Conservation (phyloP, 2,888 invertebrate genomes). For the Agonopterix alstromeriana region DNA sequence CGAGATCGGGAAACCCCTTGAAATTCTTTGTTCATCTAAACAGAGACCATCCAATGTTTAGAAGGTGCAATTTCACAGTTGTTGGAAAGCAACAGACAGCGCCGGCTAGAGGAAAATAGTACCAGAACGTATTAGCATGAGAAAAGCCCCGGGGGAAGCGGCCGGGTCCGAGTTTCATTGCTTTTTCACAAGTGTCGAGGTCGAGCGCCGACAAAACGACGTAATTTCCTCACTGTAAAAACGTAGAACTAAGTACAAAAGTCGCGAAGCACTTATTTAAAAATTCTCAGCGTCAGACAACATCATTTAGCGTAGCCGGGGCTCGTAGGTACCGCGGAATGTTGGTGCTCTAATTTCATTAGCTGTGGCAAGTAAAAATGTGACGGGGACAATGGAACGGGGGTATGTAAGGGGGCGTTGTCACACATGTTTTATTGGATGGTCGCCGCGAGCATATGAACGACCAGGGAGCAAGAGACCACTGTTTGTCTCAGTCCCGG, state of each 20-base stretch:
- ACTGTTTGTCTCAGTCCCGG: conserved; percentile 45
- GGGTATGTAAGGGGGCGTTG: conserved; percentile 11
- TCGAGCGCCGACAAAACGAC: conserved; percentile 17
- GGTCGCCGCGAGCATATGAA: conserved; percentile 31
- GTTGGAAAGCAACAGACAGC: conserved; percentile 42
- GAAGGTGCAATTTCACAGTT: conserved; percentile 60
- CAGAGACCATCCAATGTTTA: conserved; percentile 32
- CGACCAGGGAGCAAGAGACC: conserved; percentile 28
- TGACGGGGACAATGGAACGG: not conserved
- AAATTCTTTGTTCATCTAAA: conserved; percentile 13
- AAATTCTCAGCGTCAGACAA: conserved; percentile 16
- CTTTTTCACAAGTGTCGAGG: conserved; percentile 25
- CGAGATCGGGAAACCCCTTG: not conserved
- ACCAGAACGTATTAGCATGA: conserved; percentile 13
- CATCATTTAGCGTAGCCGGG: no score
- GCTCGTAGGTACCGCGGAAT: not conserved
- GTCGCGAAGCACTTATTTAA: not conserved
- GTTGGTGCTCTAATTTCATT: conserved; percentile 45
- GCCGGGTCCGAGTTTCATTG: conserved; percentile 22
- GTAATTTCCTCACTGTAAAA: conserved; percentile 24
- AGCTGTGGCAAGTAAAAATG: conserved; percentile 30
- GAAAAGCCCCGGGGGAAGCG: conserved; percentile 10
- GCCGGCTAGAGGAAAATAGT: conserved; percentile 2
- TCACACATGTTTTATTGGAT: conserved; percentile 35
- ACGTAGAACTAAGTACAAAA: conserved; percentile 13